Percentiles rank a stretch among this genome's conserved stretches.
Evolutionary conservation across 2,797 vertebrate genomes (phyloP).

Genomic region (Anguilla megastoma): DNA sequence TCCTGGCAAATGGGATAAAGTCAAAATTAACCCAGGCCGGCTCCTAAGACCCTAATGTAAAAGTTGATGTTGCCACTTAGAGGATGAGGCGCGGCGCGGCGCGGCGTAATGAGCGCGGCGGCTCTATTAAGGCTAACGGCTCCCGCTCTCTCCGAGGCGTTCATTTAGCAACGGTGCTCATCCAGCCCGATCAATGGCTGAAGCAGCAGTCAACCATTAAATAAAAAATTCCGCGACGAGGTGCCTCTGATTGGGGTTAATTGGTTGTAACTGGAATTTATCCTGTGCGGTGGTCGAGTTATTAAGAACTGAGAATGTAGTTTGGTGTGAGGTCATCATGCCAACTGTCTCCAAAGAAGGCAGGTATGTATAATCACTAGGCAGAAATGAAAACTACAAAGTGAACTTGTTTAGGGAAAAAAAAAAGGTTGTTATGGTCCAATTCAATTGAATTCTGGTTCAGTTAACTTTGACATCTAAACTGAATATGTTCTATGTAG

Average conservation of each 20-base stretch:
- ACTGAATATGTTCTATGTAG: neutral
- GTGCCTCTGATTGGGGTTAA: conserved; percentile 97
- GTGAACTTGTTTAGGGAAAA: conserved; percentile 3
- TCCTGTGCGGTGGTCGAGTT: conserved; percentile 85
- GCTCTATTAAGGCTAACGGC: conserved; percentile 80
- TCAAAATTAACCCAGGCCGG: conserved; percentile 72
- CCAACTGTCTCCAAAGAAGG: conserved; percentile 63
- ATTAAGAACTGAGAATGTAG: conserved; percentile 80
- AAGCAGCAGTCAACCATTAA: conserved; percentile 91
- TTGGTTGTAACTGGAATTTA: conserved; percentile 98
- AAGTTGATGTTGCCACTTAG: conserved; percentile 74
- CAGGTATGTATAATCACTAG: conserved; percentile 27
- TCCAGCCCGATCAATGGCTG: conserved; percentile 89
- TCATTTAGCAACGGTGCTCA: conserved; percentile 90
- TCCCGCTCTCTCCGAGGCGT: conserved; percentile 82
- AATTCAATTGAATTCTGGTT: neutral
- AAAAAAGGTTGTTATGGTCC: neutral
- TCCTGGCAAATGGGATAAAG: conserved; percentile 70
- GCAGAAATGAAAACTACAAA: conserved; percentile 33
- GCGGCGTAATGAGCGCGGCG: conserved; percentile 72
- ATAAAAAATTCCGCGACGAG: conserved; percentile 84
- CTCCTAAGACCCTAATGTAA: conserved; percentile 70
- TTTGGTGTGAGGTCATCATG: conserved; percentile 79
- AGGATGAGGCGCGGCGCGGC: conserved; percentile 61
- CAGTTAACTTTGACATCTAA: neutral